Conservation (phyloP, 2,113 vertebrate genomes). For the Ameiurus melas region DNA sequence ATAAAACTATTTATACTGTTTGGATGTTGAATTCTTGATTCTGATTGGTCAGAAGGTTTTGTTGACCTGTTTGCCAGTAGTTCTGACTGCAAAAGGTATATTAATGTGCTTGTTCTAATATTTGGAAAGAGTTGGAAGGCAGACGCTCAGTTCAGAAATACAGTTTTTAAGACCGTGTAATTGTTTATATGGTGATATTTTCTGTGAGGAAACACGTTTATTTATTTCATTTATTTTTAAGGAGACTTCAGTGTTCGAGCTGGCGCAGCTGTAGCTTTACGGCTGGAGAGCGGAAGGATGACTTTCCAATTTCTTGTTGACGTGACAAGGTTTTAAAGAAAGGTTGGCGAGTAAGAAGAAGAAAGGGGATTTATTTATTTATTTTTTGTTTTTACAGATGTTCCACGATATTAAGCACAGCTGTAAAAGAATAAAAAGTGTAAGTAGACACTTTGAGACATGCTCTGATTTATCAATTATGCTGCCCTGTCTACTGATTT, state of each 20-base stretch:
- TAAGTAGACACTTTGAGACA: no score
- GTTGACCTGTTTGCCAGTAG: neutral
- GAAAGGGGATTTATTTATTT: no score
- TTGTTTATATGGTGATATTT: neutral
- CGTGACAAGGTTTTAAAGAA: no score
- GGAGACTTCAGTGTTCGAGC: neutral
- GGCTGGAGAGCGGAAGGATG: no score
- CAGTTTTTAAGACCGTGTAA: neutral
- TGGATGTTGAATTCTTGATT: neutral
- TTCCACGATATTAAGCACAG: no score
- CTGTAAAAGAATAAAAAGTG: no score
- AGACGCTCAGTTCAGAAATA: neutral
- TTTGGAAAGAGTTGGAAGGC: fast-evolving
- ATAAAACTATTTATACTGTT: constrained; percentile 10
- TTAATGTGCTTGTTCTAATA: neutral
- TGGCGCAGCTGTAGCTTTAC: neutral
- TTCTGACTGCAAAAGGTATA: neutral
- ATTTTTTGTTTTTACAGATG: no score
- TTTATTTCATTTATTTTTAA: neutral
- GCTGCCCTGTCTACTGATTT: no score
- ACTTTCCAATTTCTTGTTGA: neutral
- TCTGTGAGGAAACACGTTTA: neutral
- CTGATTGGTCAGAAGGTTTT: neutral
- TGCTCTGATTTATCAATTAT: no score
- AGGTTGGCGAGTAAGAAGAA: no score